phyloP scores from a whole-genome alignment of 2,113 vertebrate genomes.

The Malurus melanocephalus region DNA sequence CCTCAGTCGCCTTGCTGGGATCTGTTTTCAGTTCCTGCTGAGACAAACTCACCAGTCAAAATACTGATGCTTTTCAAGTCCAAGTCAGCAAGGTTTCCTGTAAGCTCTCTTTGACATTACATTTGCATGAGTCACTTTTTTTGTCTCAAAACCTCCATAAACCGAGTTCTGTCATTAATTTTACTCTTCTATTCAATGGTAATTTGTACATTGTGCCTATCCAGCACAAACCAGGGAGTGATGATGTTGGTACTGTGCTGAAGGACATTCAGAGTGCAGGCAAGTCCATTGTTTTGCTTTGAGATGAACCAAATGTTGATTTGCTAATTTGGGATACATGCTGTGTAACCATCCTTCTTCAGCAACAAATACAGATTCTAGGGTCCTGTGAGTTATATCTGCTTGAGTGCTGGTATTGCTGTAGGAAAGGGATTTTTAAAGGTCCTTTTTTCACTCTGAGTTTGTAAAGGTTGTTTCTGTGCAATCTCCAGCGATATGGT shows the following conservation, averaged over 20 bases:
- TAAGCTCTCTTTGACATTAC: background rate
- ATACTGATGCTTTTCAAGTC: background rate
- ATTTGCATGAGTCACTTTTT: background rate
- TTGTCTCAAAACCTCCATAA: background rate
- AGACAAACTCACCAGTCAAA: constrained; percentile 14
- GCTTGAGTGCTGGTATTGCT: background rate
- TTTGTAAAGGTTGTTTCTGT: background rate
- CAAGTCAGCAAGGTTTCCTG: constrained; percentile 20
- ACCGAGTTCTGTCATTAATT: constrained; percentile 38
- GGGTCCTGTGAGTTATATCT: background rate
- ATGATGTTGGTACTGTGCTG: background rate
- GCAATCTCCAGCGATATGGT: background rate
- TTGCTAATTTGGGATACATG: background rate
- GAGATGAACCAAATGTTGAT: constrained; percentile 4
- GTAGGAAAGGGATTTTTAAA: background rate
- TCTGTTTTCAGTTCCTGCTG: constrained; percentile 25
- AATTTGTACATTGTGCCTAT: constrained; percentile 17
- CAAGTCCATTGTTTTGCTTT: background rate
- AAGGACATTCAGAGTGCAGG: background rate
- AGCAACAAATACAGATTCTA: background rate
- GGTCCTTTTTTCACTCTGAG: background rate
- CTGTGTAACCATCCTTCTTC: background rate
- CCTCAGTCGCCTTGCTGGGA: background rate
- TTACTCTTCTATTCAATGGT: constrained; percentile 11
- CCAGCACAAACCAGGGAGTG: background rate